phyloP scores from a whole-genome alignment of 2,797 vertebrate genomes.

The Gadopsis marmoratus region DNA sequence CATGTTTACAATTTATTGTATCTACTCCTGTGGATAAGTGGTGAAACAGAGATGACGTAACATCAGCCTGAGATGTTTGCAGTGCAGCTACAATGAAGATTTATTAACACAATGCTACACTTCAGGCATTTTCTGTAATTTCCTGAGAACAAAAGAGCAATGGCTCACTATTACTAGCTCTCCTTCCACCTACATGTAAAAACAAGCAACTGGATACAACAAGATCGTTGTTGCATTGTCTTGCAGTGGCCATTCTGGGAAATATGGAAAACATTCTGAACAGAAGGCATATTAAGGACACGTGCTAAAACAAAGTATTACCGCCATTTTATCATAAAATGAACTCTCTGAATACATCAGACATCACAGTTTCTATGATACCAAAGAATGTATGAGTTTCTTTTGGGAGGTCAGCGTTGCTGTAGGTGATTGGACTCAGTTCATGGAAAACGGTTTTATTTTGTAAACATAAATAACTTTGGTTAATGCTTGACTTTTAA shows the following conservation, averaged over 20 bases:
- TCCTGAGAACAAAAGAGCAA: background rate
- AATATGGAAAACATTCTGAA: background rate
- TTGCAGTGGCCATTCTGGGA: background rate
- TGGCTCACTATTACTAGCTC: background rate
- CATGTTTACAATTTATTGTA: slow-evolving; percentile 9
- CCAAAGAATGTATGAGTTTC: background rate
- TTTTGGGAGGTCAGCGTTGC: background rate
- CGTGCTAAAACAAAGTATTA: background rate
- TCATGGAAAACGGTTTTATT: background rate
- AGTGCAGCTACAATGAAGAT: background rate
- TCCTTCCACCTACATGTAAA: slow-evolving; percentile 1
- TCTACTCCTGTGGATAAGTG: slow-evolving; percentile 4
- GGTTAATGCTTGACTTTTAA: background rate
- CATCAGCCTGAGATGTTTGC: background rate
- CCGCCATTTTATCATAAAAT: background rate
- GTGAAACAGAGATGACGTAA: background rate
- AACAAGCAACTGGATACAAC: background rate
- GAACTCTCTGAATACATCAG: no score
- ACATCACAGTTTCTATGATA: no score
- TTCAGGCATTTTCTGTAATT: background rate
- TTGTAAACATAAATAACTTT: background rate
- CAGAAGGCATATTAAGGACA: background rate
- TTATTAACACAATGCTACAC: background rate
- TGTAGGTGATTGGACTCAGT: background rate
- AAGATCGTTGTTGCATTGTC: background rate